A percentile compares a stretch with the other conserved stretches of the same genome.
These are phyloP conservation scores for Eupithecia subfuscata DNA, from an alignment of 2,888 invertebrate species.

Conservation along the genomic window DNA sequence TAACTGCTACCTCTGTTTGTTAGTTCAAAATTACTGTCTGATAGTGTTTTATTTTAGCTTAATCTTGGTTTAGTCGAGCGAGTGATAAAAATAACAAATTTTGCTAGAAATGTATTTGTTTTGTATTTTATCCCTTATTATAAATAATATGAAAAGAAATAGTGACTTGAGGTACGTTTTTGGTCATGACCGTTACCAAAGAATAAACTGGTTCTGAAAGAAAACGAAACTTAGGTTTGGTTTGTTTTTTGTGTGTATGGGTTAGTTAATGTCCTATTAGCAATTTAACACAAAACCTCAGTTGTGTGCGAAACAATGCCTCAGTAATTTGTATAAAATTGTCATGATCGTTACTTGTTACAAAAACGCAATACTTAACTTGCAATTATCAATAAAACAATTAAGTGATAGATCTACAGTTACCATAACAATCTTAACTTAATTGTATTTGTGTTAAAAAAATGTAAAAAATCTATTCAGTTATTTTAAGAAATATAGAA, in stretches of 20 bases:
- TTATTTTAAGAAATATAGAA: slow-evolving; percentile 9
- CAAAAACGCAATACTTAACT: slow-evolving; percentile 26
- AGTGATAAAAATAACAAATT: no score
- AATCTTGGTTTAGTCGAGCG: no score
- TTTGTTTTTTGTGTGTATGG: slow-evolving; percentile 23
- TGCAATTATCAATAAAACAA: slow-evolving; percentile 13
- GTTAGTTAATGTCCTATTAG: slow-evolving; percentile 20
- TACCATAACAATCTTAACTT: slow-evolving; percentile 21
- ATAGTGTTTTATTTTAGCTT: no score
- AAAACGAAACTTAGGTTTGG: slow-evolving; percentile 22
- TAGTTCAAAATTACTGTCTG: no score
- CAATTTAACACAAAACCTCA: slow-evolving; percentile 21
- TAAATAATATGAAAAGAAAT: slow-evolving; percentile 24
- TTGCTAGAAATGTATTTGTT: slow-evolving; percentile 16
- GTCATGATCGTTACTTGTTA: slow-evolving; percentile 17
- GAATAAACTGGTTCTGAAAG: slow-evolving; percentile 24
- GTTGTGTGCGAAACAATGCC: slow-evolving; percentile 23
- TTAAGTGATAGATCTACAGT: slow-evolving; percentile 14
- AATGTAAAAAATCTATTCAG: slow-evolving; percentile 11
- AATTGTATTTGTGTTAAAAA: slow-evolving; percentile 24
- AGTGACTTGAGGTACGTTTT: slow-evolving; percentile 23
- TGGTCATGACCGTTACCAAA: slow-evolving; percentile 31
- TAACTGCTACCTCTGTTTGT: no score
- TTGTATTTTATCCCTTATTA: slow-evolving; percentile 15
- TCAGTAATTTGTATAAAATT: slow-evolving; percentile 31